Base-by-base conservation (phyloP, 2,113 vertebrate species). In the Mesembrinibis cayennensis region DNA sequence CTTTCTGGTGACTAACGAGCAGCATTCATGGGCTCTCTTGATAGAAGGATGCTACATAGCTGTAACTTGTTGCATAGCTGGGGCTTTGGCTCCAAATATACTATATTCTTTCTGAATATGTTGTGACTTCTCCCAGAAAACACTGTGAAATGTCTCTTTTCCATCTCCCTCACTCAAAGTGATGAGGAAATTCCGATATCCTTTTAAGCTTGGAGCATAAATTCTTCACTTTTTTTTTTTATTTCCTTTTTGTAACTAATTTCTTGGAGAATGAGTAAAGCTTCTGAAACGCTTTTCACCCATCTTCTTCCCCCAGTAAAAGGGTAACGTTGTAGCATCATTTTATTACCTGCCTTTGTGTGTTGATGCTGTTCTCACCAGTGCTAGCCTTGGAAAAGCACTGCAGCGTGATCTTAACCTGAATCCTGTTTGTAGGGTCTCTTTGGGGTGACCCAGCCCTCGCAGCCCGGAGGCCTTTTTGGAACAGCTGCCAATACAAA, bases 371-470 rank as follows among this genome's bases (percentile, higher is more conserved):
- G 17, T 30, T 17, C 4, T 25, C 12, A 4, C 18, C 40, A 23
- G 49, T 14, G 53, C n/a, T 25, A 15, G 25, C 4, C 63, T 23
- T n/a, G 2, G 6, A 16, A 10, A 62, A 55, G 62, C 11, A 6
- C 32, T 52, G 27, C 56, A 42, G 67, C 23, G 0, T 69, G 38
- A 16, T 82, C 79, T 90, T 95, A 94, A 90, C 72, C n/a, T 14
- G 4, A 26, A 95, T 96, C 50, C 50, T 74, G 55, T 87, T 88
- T 67, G 4, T 95, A 99, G 99, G 99, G 99, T 93, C 96, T 99
- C 70, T 99, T 99, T 90, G 99, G 99, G 56, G 99, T 98, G 85
- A 98, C 99, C 0, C 99, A 99, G 13, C 97, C 99, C 16, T 98
- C 99, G 0, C 99, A 99, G 73, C 89, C 99, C 0, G 98, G 98